These are phyloP conservation scores for Leucozona laternaria DNA, from an alignment of 2,888 invertebrate species.

Conservation along the genomic window DNA sequence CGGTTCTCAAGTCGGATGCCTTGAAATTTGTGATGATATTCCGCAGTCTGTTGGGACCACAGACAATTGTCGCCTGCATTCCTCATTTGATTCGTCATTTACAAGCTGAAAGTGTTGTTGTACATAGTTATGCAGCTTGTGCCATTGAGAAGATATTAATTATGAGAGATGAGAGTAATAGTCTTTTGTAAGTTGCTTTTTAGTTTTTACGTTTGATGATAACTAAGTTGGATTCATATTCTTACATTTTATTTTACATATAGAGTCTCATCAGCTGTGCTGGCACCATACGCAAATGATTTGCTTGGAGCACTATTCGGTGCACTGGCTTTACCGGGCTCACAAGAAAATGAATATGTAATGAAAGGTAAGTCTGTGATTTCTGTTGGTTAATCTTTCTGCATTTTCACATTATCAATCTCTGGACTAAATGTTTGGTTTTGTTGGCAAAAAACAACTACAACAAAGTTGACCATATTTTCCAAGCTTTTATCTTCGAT, in stretches of 20 bases:
- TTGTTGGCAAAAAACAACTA: no score
- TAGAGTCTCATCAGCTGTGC: slow-evolving; percentile 86
- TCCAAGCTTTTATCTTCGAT: neutral
- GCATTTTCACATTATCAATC: no score
- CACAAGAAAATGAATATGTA: slow-evolving; percentile 97
- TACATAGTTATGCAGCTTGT: slow-evolving; percentile 97
- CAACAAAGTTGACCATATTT: no score
- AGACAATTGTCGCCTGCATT: slow-evolving; percentile 89
- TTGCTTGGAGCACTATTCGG: slow-evolving; percentile 91
- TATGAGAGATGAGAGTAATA: slow-evolving; percentile 87
- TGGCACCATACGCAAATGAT: slow-evolving; percentile 88
- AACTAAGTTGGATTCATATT: neutral
- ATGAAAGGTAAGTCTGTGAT: slow-evolving; percentile 88
- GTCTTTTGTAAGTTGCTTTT: slow-evolving; percentile 84
- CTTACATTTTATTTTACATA: slow-evolving; percentile 22
- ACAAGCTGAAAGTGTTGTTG: slow-evolving; percentile 91
- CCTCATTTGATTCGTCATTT: slow-evolving; percentile 92
- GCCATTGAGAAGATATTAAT: slow-evolving; percentile 94
- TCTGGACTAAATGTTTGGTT: no score
- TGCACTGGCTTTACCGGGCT: slow-evolving; percentile 89
- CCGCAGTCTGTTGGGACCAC: slow-evolving; percentile 93
- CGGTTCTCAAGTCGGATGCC: slow-evolving; percentile 97
- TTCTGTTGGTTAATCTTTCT: neutral
- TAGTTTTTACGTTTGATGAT: neutral
- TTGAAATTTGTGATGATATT: slow-evolving; percentile 99